Evolutionary conservation across 1,140 invertebrate genomes (phyloP), one percentile per base, ranked within the genome.

Genomic region (Pseudoatta argentina): DNA sequence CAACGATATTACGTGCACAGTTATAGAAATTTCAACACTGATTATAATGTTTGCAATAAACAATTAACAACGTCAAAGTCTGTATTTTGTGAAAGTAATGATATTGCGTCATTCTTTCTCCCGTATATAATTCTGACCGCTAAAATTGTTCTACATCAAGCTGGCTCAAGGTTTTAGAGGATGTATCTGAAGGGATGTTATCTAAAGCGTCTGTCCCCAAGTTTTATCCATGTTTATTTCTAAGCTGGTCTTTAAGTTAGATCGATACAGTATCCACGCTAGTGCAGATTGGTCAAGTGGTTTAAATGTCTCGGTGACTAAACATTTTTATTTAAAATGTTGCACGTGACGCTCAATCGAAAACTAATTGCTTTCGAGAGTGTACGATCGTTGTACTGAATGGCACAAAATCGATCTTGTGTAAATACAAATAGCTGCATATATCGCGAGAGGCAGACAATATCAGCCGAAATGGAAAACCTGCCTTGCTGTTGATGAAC

Each of bases 401-500:
- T 44, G 39, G 59, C 75, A 64, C 66, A 64, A 59, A 72, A 34
- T 61, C 78, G 55, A 82, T 82, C 61, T 73, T 39, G 27, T 48
- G 39, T 30, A 73, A 59, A 59, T 27, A 61, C 24, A 39, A 39
- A 44, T 21, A 48, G 34, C 48, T 18, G 21, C 18, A 16, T 48
- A 53, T 55, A 12, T 48, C 24, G 34, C 34, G 12, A 8, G 10
- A 39, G 34, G 55, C 10, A 66, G 55, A 75, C 78, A 57, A 75
- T 83, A 75, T 73, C 55, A 14, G 21, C 21, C 48, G 39, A 59
- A 73, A 82, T 61, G 66, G 51, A 81, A 82, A 82, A 73, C 12
- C n/a, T 34, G 21, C 16, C 51, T 3, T 18, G 12, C 39, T 16
- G 79, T 53, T 53, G 53, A 82, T 61, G n/a, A 21, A 61, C 79